Evolutionary conservation across 2,797 vertebrate species (phyloP), one percentile per base, ranked within the genome.

Genomic region (Crax fasciolata): DNA sequence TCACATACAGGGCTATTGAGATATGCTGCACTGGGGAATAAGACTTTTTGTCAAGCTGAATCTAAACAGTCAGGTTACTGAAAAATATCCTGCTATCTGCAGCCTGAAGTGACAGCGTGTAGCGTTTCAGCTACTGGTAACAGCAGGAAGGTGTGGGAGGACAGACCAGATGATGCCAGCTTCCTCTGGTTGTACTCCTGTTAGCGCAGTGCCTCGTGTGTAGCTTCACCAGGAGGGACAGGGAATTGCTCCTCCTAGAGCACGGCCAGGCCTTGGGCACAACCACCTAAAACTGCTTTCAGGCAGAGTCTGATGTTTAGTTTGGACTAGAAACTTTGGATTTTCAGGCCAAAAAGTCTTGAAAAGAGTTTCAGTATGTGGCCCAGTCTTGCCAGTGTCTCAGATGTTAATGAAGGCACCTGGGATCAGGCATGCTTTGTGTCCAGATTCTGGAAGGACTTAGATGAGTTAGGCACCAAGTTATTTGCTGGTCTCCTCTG

Each of bases 211-310:
- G 39, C 52, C 14, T 59, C 27, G 32, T 78, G 20, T 35, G 51
- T 15, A 38, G 43, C 35, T 59, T 52, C 49, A 78, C 27, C 58
- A 71, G 35, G 39, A 89, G 17, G 30, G 21, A 66, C 2, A 25
- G 51, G 57, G n/a, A 54, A 27, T 46, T 49, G 8, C 16, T 81
- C 8, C 16, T 62, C 57, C 52, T 46, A 71, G 30, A 67, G 25
- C 27, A 27, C 9, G 68, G 35, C 38, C 44, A 55, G 75, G 23
- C n/a, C 17, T 62, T 20, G 67, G 21, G 48, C 21, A 62, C 25
- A 65, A n/a, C 16, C 30, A 55, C 0, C 0, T 63, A 57, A 16
- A 38, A 3, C 19, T 14, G 3, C 38, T 83, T 54, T 49, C 46
- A 72, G 28, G 49, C 15, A 59, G 32, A 74, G 24, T 21, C 25